Base-by-base conservation (phyloP, 2,797 vertebrate genomes). In the Rhabdomys pumilio region DNA sequence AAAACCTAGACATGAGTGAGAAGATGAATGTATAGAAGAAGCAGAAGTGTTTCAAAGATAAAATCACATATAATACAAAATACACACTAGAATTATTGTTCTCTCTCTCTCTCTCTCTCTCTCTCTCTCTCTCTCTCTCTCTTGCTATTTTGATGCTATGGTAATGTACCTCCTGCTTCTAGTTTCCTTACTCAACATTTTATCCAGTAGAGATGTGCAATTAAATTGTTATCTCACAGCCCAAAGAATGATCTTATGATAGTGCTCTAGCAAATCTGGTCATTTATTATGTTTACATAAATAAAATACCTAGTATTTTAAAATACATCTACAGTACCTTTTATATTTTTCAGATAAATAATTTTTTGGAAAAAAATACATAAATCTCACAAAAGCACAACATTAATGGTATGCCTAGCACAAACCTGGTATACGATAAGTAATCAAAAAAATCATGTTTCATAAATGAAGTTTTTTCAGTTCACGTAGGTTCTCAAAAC, bases 311-410 rank as follows among this genome's bases (percentile, higher is more conserved):
- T 4, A 34, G 3, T 15, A 47, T 72, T 89, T 57, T n/a, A 82
- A 89, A 77, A 50, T n/a, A 67, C 17, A 57, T 41, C 67, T 44
- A 77, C 13, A 61, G 7, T 73, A 24, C 59, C 47, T 76, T 81
- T 53, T 53, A 82, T 29, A n/a, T 55, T 47, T 86, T 94, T 96
- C 41, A 65, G n/a, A 72, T 61, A 22, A 87, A 47, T 10, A 67
- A 12, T 34, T 96, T 82, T 82, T 88, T 17, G 34, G 12, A 15
- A 77, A 12, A 73, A 69, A 89, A 53, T 50, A 6, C 34, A 57
- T 24, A 41, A 2, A 24, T 53, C 17, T 14, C 29, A 13, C 44
- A 88, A 44, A 57, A 84, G 59, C 61, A 81, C 67, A 65, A 69
- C 41, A n/a, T 8, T 90, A 44, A 34, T 5, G 0, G 5, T 41